A percentile compares a stretch with the other conserved stretches of the same genome.
These are phyloP conservation scores for Scaptomyza tumidula DNA, from an alignment of 2,888 invertebrate genomes.

Conservation along the genomic window DNA sequence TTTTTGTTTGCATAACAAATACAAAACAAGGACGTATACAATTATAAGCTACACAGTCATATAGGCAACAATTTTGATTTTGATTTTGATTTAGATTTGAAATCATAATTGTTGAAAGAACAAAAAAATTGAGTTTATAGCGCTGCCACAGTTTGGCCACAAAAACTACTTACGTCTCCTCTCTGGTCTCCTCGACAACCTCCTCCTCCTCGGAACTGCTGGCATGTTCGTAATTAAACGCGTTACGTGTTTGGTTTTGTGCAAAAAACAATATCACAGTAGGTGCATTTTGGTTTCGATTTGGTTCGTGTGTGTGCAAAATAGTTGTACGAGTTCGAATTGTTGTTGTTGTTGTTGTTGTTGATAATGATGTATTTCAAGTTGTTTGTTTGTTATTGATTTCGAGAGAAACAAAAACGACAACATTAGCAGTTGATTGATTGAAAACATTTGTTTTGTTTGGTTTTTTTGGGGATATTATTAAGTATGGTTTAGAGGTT, in stretches of 20 bases:
- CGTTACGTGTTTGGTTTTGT: constrained; percentile 46
- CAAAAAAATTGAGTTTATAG: constrained; percentile 48
- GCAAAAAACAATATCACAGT: constrained; percentile 61
- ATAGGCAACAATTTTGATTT: constrained; percentile 42
- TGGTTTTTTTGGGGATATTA: not conserved
- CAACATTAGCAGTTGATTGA: constrained; percentile 69
- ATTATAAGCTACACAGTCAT: constrained; percentile 51
- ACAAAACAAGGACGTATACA: constrained; percentile 46
- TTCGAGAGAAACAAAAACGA: constrained; percentile 66
- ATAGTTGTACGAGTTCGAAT: constrained; percentile 28
- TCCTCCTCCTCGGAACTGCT: constrained; percentile 85
- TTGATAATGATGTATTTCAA: constrained; percentile 19
- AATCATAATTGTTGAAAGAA: constrained; percentile 41
- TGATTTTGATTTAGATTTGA: constrained; percentile 5
- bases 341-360: constrained; percentile 36
- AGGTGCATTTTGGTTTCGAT: constrained; percentile 42
- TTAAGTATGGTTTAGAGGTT: constrained; percentile 19
- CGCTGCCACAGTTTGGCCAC: constrained; percentile 59
- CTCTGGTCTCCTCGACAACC: constrained; percentile 84
- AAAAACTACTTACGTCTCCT: constrained; percentile 84
- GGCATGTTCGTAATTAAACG: constrained; percentile 75
- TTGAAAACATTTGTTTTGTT: constrained; percentile 36
- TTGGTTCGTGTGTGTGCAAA: constrained; percentile 44
- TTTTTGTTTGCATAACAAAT: constrained; percentile 43
- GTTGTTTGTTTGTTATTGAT: constrained; percentile 57